Conservation (phyloP, 2,113 vertebrate genomes). For the Hystrix cristata region DNA sequence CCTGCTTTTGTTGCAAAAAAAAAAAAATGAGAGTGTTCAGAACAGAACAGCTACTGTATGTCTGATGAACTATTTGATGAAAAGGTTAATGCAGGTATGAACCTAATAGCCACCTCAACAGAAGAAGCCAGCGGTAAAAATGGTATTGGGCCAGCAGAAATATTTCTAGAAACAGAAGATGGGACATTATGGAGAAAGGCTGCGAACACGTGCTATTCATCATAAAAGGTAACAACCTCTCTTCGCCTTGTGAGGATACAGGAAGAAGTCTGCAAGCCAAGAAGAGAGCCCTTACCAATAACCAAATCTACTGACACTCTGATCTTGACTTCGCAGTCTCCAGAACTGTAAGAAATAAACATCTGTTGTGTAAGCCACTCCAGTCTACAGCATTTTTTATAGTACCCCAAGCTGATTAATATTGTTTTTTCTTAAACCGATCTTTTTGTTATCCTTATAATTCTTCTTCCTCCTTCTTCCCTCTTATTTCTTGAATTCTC, state of each 20-base stretch:
- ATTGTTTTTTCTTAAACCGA: not conserved
- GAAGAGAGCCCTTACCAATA: not conserved
- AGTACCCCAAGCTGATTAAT: not conserved
- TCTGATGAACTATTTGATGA: not conserved
- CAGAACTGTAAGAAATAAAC: not conserved
- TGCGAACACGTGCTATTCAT: not conserved
- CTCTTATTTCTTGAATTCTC: not conserved
- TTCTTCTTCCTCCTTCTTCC: not conserved
- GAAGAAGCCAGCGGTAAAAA: not conserved
- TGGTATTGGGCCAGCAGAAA: not conserved
- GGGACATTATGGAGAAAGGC: not conserved
- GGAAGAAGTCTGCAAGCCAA: not conserved
- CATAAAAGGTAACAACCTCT: not conserved
- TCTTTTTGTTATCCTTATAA: not conserved
- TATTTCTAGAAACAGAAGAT: not conserved
- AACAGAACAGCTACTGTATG: not conserved
- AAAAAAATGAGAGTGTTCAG: not conserved
- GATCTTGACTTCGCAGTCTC: not conserved
- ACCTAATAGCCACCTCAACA: not conserved
- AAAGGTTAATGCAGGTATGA: not conserved
- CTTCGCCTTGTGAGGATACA: not conserved
- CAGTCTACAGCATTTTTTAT: no score
- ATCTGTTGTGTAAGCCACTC: not conserved
- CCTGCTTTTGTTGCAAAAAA: not conserved
- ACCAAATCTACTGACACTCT: not conserved